Base-by-base conservation (phyloP, 1,140 invertebrate genomes). In the Tetraneura akinire region DNA sequence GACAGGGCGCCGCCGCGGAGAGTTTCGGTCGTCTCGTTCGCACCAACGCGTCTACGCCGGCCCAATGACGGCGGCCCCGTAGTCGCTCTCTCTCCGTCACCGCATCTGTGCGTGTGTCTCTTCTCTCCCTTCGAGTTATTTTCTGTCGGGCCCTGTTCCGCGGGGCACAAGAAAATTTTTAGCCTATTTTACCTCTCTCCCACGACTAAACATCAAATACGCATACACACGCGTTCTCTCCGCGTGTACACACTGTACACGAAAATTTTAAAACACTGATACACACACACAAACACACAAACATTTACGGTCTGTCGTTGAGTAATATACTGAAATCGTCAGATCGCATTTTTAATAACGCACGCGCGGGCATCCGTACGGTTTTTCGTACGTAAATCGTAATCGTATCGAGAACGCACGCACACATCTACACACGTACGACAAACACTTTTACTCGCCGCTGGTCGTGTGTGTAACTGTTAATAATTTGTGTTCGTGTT, bases 101-200 rank as follows among this genome's bases (percentile, higher is more conserved):
- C 53, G 74, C 21, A 57, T 78, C 37, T 42, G 74, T 42, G 74
- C 74, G 74, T 21, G 45, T 47, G 71, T 57, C 71, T 76, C 74
- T 78, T 45, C 74, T 45, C 32, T 78, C 74, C 74, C 53, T 60
- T 42, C 53, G 74, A 78, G 74, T 78, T 78, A 78, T 78, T 78
- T 78, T 78, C 74, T 78, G 74, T 47, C 74, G 53, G 74, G 3
- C 74, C 55, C 74, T 78, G 74, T 78, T 78, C 55, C 37, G 51
- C 74, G 74, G 74, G 53, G 29, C 51, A 78, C 74, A 26, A 78
- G 74, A 55, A 78, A 78, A 78, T 78, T 78, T 78, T 78, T 78
- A 76, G 71, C 74, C 53, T 62, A 62, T 78, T 78, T 78, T 18
- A 45, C 74, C 74, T 78, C 74, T 78, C 74, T 62, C 74, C 55